Conservation (phyloP, 1,140 invertebrate species). For the Brachionus rubens region DNA sequence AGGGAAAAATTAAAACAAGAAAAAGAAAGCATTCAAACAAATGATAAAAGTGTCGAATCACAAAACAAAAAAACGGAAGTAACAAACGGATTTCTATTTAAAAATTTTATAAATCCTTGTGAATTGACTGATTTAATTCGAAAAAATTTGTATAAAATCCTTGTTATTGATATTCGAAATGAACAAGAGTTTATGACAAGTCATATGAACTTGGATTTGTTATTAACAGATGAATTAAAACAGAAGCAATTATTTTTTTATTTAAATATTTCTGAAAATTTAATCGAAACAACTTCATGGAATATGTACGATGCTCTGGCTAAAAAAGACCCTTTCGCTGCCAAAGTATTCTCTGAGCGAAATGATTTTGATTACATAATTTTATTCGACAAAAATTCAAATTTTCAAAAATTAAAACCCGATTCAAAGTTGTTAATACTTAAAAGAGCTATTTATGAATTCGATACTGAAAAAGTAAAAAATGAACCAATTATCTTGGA, state of each 20-base stretch:
- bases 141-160: not conserved
- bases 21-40: not conserved
- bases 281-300: slow-evolving; percentile 10
- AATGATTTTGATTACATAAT: slow-evolving; percentile 20
- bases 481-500: slow-evolving; percentile 35
- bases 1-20: not conserved
- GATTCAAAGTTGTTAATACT: slow-evolving; percentile 13
- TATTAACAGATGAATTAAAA: not conserved
- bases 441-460: slow-evolving; percentile 2
- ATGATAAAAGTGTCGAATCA: not conserved
- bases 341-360: not conserved
- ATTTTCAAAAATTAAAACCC: not conserved
- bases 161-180: not conserved
- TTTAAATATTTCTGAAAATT: slow-evolving; percentile 1
- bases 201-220: slow-evolving; percentile 24
- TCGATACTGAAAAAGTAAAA: slow-evolving; percentile 21
- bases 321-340: not conserved
- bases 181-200: not conserved
- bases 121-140: not conserved
- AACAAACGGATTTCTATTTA: not conserved
- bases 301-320: not conserved
- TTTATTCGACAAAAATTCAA: slow-evolving; percentile 1
- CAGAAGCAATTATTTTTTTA: not conserved
- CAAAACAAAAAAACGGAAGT: not conserved
- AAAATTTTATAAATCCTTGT: not conserved